A percentile compares a stretch with the other conserved stretches of the same genome.
Conservation (phyloP, 1,140 invertebrate genomes). For the Antheraea mylitta region DNA sequence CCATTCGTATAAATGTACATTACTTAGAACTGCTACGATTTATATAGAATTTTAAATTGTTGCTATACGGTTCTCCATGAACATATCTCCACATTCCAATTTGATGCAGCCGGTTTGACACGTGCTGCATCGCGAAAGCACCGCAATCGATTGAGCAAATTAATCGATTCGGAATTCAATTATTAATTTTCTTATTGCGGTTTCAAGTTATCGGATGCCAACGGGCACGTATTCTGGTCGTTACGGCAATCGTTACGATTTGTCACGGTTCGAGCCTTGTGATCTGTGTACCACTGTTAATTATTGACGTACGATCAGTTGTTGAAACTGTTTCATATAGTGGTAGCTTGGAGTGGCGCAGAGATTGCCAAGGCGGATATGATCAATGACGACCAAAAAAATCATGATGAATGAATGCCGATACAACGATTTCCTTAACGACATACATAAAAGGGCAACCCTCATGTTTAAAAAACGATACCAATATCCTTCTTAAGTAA, state of each 20-base stretch:
- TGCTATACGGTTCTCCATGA: neutral
- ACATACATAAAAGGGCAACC: slow-evolving; percentile 42
- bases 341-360: slow-evolving; percentile 14
- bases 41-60: neutral
- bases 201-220: neutral
- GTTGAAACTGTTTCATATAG: slow-evolving; percentile 22
- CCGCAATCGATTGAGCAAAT: slow-evolving; percentile 1
- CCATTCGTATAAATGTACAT: slow-evolving; percentile 8
- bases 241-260: slow-evolving; percentile 26
- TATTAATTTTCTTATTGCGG: neutral
- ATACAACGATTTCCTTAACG: slow-evolving; percentile 50
- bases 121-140: neutral
- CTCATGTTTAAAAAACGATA: slow-evolving; percentile 33
- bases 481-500: slow-evolving; percentile 31
- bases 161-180: slow-evolving; percentile 1
- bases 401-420: slow-evolving; percentile 40
- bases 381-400: slow-evolving; percentile 46
- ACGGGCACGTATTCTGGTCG: neutral
- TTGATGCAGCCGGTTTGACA: neutral
- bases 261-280: slow-evolving; percentile 31
- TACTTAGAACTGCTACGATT: neutral
- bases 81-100: neutral
- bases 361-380: slow-evolving; percentile 24
- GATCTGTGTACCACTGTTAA: slow-evolving; percentile 50
- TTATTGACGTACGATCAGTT: slow-evolving; percentile 45